A percentile compares a stretch with the other conserved stretches of the same genome.
These are phyloP conservation scores for Plagodis dolabraria DNA, from an alignment of 2,888 invertebrate genomes.

Conservation along the genomic window DNA sequence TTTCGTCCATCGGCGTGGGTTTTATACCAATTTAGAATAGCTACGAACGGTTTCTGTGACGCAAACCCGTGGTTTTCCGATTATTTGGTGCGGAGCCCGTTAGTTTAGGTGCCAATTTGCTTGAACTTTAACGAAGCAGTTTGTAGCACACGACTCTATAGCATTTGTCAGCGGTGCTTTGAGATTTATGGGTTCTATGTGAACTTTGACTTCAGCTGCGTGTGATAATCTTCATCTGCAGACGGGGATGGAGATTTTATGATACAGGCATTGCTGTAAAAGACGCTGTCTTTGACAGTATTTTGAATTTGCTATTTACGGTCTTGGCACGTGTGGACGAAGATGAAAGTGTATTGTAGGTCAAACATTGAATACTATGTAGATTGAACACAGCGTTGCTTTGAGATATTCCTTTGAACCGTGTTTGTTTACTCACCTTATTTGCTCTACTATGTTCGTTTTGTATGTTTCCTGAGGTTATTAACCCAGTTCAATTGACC, in stretches of 20 bases:
- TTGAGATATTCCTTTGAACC: conserved; percentile 30
- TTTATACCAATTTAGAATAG: conserved; percentile 58
- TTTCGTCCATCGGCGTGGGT: conserved; percentile 56
- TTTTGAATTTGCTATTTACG: not conserved
- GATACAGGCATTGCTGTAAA: not conserved
- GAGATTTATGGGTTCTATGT: conserved; percentile 25
- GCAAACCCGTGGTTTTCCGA: conserved; percentile 66
- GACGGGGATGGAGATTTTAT: conserved; percentile 3
- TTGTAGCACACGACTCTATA: conserved; percentile 33
- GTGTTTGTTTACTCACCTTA: conserved; percentile 65
- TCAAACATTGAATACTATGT: conserved; percentile 24
- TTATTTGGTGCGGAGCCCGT: conserved; percentile 71
- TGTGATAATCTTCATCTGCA: conserved; percentile 9
- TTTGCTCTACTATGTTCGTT: conserved; percentile 57
- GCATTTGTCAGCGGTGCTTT: conserved; percentile 25
- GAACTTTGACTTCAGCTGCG: conserved; percentile 26
- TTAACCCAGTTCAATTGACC: conserved; percentile 67
- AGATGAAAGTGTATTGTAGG: conserved; percentile 23
- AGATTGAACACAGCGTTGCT: conserved; percentile 20
- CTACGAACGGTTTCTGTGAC: conserved; percentile 61
- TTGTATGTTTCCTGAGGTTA: conserved; percentile 66
- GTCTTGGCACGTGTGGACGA: conserved; percentile 4
- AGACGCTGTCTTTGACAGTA: not conserved
- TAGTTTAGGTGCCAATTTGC: conserved; percentile 61
- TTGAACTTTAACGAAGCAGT: conserved; percentile 37